A percentile compares a stretch with the other conserved stretches of the same genome.
phyloP scores from a whole-genome alignment of 2,113 vertebrate species.

The Glaucomys volans region DNA sequence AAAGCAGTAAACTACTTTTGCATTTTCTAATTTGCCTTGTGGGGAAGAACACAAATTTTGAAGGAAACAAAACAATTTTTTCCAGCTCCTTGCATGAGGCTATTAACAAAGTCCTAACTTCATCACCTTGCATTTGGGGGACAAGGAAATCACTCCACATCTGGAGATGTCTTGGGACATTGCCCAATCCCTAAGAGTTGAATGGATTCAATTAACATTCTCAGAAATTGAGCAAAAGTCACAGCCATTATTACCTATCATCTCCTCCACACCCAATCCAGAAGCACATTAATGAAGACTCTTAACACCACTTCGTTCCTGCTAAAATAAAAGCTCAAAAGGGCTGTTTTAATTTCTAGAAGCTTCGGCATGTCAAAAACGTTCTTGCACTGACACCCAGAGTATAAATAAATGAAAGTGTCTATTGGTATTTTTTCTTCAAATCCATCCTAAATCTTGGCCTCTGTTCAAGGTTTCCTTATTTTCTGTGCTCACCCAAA shows the following conservation, averaged over 20 bases:
- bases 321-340: not conserved
- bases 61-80: not conserved
- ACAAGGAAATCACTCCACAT: not conserved
- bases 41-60: not conserved
- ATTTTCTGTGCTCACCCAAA: not conserved
- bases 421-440: not conserved
- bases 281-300: not conserved
- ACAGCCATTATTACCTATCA: not conserved
- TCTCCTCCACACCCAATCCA: not conserved
- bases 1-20: not conserved
- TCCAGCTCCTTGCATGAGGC: not conserved
- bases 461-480: not conserved
- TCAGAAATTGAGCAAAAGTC: not conserved
- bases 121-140: not conserved
- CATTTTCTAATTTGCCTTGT: not conserved
- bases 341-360: not conserved
- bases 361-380: not conserved
- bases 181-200: not conserved
- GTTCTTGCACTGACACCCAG: not conserved
- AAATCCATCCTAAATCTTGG: not conserved
- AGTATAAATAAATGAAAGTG: conserved; percentile 2
- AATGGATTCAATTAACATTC: not conserved
- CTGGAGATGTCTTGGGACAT: not conserved
- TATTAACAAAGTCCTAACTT: not conserved
- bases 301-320: not conserved